These are phyloP conservation scores for Brenthis hecate DNA, from an alignment of 2,888 invertebrate genomes.

Conservation along the genomic window DNA sequence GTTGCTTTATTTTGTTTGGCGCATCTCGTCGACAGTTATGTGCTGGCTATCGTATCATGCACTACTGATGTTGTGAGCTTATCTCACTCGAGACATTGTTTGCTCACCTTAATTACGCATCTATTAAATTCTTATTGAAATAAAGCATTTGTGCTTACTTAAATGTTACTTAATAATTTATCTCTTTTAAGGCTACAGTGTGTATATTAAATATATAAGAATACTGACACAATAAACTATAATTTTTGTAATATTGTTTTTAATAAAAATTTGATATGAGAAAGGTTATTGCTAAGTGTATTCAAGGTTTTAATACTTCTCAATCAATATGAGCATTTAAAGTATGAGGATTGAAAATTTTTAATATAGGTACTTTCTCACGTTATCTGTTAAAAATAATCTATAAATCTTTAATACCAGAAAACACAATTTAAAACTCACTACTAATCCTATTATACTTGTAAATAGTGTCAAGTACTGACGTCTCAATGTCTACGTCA, in stretches of 20 bases:
- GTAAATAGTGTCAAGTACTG: constrained; percentile 66
- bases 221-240: too few species aligned
- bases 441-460: constrained; percentile 75
- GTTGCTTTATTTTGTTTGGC: constrained; percentile 75
- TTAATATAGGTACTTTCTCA: constrained; percentile 21
- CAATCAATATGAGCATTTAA: too few species aligned
- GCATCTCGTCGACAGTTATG: constrained; percentile 55
- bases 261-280: too few species aligned
- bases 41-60: constrained; percentile 37
- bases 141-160: too few species aligned
- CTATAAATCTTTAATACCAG: constrained; percentile 36
- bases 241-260: too few species aligned
- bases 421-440: constrained; percentile 53
- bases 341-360: too few species aligned
- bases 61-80: constrained; percentile 37
- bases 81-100: not conserved
- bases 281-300: too few species aligned
- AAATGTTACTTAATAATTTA: too few species aligned
- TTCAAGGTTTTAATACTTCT: too few species aligned
- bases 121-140: not conserved
- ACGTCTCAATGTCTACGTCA: constrained; percentile 65
- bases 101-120: constrained; percentile 3
- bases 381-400: constrained; percentile 18
- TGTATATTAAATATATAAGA: too few species aligned
- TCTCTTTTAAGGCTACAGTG: too few species aligned